These are phyloP conservation scores for Amazonetta brasiliensis DNA, from an alignment of 2,797 vertebrate genomes.

Conservation along the genomic window DNA sequence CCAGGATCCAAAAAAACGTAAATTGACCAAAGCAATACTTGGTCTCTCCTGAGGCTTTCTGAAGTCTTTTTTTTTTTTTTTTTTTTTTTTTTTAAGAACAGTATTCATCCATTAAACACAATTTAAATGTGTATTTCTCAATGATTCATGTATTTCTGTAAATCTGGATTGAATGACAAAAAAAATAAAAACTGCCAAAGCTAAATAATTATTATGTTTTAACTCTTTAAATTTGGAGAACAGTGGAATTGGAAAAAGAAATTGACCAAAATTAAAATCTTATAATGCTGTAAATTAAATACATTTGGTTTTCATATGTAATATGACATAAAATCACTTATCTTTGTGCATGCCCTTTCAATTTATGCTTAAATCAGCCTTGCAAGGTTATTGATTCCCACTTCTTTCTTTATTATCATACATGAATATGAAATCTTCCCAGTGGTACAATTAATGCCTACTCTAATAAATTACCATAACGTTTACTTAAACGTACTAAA, in stretches of 20 bases:
- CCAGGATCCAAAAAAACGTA: not conserved
- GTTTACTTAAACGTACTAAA: not conserved
- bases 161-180: not conserved
- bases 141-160: not conserved
- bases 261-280: not conserved
- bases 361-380: not conserved
- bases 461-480: not conserved
- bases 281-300: not conserved
- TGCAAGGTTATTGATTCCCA: not conserved
- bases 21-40: not conserved
- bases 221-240: not conserved
- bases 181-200: not conserved
- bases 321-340: not conserved
- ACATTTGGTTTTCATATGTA: not conserved
- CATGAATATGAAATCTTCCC: not conserved
- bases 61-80: not conserved
- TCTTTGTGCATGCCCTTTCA: not conserved
- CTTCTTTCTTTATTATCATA: not conserved
- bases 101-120: not conserved
- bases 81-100: not conserved
- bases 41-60: not conserved
- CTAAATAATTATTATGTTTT: not conserved
- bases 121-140: not conserved
- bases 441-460: not conserved
- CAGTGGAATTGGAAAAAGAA: not conserved